These are phyloP conservation scores for Batillaria attramentaria DNA, from an alignment of 1,140 invertebrate species.

Conservation along the genomic window DNA sequence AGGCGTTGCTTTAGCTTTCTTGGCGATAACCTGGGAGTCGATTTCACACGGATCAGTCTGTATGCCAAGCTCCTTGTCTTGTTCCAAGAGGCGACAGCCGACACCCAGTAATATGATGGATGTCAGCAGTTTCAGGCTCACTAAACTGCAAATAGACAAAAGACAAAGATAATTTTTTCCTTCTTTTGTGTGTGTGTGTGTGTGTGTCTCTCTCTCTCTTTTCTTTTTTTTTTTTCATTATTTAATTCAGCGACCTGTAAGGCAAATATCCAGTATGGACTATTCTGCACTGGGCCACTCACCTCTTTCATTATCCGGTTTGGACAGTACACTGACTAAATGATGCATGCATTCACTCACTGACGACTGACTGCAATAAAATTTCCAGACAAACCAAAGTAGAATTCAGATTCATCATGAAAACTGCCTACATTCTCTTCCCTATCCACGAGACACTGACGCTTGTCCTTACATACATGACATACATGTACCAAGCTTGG, in stretches of 20 bases:
- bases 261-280: background rate
- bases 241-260: background rate
- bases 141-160: slow-evolving; percentile 73
- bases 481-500: too few relatives aligned
- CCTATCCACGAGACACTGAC: too few relatives aligned
- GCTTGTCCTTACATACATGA: too few relatives aligned
- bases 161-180: slow-evolving; percentile 5
- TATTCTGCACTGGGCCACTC: background rate
- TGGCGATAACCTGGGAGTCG: slow-evolving; percentile 31
- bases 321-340: background rate
- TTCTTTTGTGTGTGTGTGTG: background rate
- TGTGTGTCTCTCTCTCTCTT: background rate
- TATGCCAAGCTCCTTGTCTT: background rate
- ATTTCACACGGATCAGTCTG: slow-evolving; percentile 18
- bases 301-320: background rate
- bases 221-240: background rate
- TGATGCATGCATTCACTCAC: too few relatives aligned
- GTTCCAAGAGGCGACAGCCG: slow-evolving; percentile 25
- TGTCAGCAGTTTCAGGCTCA: slow-evolving; percentile 86
- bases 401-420: too few relatives aligned
- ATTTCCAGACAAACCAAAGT: too few relatives aligned
- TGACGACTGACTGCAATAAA: too few relatives aligned
- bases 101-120: slow-evolving; percentile 88
- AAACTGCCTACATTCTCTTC: too few relatives aligned
- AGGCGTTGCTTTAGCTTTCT: too few relatives aligned